phyloP scores from a whole-genome alignment of 2,797 vertebrate genomes.

The Sparidentex hasta region DNA sequence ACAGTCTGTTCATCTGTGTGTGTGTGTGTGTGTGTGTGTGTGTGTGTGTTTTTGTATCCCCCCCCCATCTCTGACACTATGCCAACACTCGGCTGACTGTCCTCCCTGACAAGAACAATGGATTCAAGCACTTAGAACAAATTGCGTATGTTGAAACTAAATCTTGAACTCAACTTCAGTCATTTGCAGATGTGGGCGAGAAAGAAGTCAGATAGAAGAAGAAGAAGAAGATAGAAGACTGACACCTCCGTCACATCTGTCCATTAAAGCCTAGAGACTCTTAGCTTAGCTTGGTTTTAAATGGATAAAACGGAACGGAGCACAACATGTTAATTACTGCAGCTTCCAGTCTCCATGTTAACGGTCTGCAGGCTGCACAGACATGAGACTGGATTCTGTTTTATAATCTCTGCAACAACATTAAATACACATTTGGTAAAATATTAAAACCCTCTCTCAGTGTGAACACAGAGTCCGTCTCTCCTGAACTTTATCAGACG shows the following conservation, averaged over 20 bases:
- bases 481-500: too few species aligned
- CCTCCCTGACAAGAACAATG: constrained; percentile 7
- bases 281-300: not conserved
- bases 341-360: not conserved
- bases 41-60: not conserved
- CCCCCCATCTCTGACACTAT: not conserved
- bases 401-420: not conserved
- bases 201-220: not conserved
- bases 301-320: not conserved
- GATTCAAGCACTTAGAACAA: not conserved
- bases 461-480: too few species aligned
- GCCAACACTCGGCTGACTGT: constrained; percentile 27
- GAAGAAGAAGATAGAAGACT: too few species aligned
- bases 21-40: not conserved
- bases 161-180: not conserved
- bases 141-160: not conserved
- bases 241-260: not conserved
- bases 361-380: not conserved
- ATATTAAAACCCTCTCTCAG: not conserved
- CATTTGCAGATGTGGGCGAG: not conserved
- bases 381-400: too few species aligned
- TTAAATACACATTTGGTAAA: not conserved
- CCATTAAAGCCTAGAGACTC: not conserved
- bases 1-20: not conserved
- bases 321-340: not conserved